Evolutionary conservation across 2,888 invertebrate genomes (phyloP), one percentile per base, ranked within the genome.

Genomic region (Xanthia icteritia): DNA sequence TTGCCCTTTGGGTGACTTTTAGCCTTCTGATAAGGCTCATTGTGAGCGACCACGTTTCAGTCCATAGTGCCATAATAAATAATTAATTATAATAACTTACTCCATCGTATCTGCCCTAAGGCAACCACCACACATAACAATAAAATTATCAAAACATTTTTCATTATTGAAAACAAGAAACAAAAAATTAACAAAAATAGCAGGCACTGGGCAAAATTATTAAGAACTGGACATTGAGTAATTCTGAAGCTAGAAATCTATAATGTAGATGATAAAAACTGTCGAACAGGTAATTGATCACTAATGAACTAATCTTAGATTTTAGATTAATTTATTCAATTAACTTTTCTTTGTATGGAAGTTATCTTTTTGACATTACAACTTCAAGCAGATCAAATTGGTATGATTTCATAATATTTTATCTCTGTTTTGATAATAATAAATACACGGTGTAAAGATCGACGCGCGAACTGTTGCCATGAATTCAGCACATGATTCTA

Each of bases 81-180:
- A 45, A 20, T 20, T 20, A 15, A 23, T 48, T 15, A 51, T 1
- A 31, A 48, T 11, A 27, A 85, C 85, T 83, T 66, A 83, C 83
- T 17, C 85, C 82, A 81, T 60, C 1, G 13, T 31, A 71, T 5
- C 17, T 82, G 76, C 60, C 85, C 77, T 6, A 60, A 48, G 17
- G 39, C 63, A 5, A 20, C 13, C 13, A 58, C 68, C n/a, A 66
- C 48, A 56, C 68, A 84, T 58, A 51, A 5, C 39, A 68, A 56
- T 23, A 84, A 65, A 66, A 76, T 15, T 17, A 84, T 5, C 5
- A 60, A 61, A 45, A 81, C 20, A 15, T 31, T 61, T 63, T 72
- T 65, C 82, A 84, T 76, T 2, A 13, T 73, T 27, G 0, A 15
- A 5, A 36, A 36, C 1, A 0, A 5, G 5, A 20, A 63, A 48